Base-by-base conservation (phyloP, 2,888 invertebrate genomes). In the Drosophila cognata region DNA sequence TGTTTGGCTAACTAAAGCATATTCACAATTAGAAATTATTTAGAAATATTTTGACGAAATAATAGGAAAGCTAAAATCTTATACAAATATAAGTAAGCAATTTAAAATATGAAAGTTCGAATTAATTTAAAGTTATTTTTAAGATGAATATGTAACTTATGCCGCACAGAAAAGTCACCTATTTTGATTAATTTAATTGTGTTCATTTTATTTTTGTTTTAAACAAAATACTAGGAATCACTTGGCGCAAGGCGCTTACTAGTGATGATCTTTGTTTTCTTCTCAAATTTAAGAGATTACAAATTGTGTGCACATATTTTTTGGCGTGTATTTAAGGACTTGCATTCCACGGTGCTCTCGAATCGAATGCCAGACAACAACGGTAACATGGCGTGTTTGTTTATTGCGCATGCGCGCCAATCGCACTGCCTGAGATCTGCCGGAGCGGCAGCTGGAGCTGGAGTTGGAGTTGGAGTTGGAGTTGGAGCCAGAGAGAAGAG, bases 361-460 rank as follows among this genome's bases (percentile, higher is more conserved):
- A 61, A 76, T 72, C 60, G 82, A 60, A 21, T 79, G 68, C 29
- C 71, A 72, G 81, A 69, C 89, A 90, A 74, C 91, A 87, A 90
- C 91, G 91, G 90, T 88, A 88, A 90, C 77, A 88, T 88, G 84
- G 88, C 88, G 88, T 88, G 88, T 91, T 88, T 90, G 91, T 91
- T 88, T 88, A 88, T 88, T 91, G 88, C 87, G 85, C 88, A 91
- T 90, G 88, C 91, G 84, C 83, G 68, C 74, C 89, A 81, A 90
- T 88, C 91, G 90, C 81, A 72, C 63, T 68, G 73, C 66, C 87
- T 73, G 71, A 84, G 84, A 90, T 82, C 81, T 77, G 83, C 28
- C 38, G 59, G 35, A 71, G 58, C 46, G 50, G 51, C 43, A 64
- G 77, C 59, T 69, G 60, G 35, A 60, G 71, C 41, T 68, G 53